Base-by-base conservation (phyloP, 2,113 vertebrate genomes). In the Sorex araneus region DNA sequence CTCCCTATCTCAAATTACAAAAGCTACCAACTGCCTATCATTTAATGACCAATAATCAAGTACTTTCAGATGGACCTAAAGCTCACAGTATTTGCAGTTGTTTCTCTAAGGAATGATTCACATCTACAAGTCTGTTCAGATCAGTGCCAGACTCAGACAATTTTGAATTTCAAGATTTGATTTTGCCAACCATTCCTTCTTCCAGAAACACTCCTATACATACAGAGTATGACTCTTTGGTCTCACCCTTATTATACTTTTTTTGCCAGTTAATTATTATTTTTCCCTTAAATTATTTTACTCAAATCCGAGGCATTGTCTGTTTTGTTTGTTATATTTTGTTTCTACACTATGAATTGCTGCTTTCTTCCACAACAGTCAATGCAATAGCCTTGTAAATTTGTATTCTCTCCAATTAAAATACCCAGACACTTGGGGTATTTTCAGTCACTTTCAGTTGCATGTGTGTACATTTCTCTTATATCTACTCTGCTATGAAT, bases 401-500 rank as follows among this genome's bases (percentile, higher is more conserved):
- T n/a, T 25, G 23, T 16, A 66, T 11, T 54, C 19, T 28, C 54
- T 73, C 50, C 66, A 40, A 45, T 78, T n/a, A 34, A 69, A 25
- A 82, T 19, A 82, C 23, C 6, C 0, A 43, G 28, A 23, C 11
- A 19, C 25, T 27, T 32, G 8, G 6, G 64, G 25, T 45, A 1
- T 11, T 45, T 32, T 23, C 30, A 86, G 75, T 64, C 50, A 9
- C 36, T 10, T 28, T 27, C 47, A 8, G 1, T 0, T 18, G 30
- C 19, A n/a, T 30, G 2, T 8, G 8, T 23, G 21, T 45, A 34
- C 12, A 23, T 28, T 28, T 28, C 23, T 47, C 23, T 57, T 28
- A 25, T 25, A 1, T 23, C 0, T 32, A 13, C 11, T 21, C 0
- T 32, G 18, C 11, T 21, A 1, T 5, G 7, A 66, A 19, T 1